Evolutionary conservation across 2,797 vertebrate species (phyloP).

Genomic region (Myiotriccus ornatus): DNA sequence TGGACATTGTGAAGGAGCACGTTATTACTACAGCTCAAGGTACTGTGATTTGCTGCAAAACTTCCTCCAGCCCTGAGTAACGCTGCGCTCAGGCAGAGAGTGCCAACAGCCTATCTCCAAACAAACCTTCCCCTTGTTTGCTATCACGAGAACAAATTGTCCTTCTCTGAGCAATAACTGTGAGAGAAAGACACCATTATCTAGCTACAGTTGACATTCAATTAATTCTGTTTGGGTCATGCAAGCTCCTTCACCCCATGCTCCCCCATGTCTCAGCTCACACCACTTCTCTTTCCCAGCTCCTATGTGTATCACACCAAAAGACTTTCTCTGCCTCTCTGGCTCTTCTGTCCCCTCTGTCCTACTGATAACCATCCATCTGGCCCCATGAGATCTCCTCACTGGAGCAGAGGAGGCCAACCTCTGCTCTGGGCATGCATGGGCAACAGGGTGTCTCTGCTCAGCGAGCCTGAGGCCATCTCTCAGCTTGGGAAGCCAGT

Average conservation of each 20-base stretch:
- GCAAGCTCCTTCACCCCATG: background rate
- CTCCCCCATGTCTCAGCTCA: background rate
- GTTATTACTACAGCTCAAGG: background rate
- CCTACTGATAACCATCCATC: background rate
- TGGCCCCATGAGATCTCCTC: background rate
- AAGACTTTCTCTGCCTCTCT: background rate
- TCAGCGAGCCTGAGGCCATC: background rate
- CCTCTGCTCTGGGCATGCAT: background rate
- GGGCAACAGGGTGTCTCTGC: background rate
- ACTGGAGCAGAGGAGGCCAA: fast-evolving
- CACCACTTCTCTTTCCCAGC: background rate
- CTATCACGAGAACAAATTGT: slow-evolving; percentile 38
- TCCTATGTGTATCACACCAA: background rate
- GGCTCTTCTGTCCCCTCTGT: background rate
- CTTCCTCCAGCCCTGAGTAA: background rate
- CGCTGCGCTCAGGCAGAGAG: background rate
- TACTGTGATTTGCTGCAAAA: background rate
- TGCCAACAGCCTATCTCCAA: background rate
- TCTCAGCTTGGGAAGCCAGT: background rate
- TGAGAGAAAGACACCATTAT: background rate
- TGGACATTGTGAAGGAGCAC: background rate
- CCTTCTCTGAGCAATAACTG: background rate
- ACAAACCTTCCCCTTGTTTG: background rate
- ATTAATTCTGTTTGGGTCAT: background rate
- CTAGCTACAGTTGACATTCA: slow-evolving; percentile 20